Conservation (phyloP, 1,140 invertebrate species). For the Manduca sexta region DNA sequence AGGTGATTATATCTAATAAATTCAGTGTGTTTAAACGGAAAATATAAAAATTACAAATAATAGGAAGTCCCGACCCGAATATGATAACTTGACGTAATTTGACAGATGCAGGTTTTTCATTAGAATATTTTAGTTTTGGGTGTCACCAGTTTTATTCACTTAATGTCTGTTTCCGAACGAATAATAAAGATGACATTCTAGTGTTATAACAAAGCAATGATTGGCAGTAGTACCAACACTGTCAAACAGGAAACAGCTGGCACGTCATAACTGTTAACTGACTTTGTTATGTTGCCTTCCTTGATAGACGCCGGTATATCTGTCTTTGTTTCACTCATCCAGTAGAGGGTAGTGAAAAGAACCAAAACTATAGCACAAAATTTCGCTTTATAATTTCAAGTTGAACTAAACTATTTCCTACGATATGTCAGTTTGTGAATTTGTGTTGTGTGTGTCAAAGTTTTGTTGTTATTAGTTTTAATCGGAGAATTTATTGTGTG, state of each 20-base stretch:
- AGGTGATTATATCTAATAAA: conserved; percentile 11
- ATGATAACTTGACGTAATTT: conserved; percentile 25
- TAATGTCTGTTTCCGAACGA: no score
- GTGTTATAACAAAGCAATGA: no score
- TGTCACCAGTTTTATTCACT: no score
- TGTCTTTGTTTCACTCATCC: conserved; percentile 4
- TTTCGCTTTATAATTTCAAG: not conserved
- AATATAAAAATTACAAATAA: conserved; percentile 11
- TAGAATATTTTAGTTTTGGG: no score
- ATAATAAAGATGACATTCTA: no score
- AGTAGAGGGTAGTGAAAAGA: no score
- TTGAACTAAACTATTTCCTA: conserved; percentile 21
- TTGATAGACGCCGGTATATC: conserved; percentile 20
- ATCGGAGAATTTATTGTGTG: conserved; percentile 35
- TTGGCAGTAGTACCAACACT: not conserved
- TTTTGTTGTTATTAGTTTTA: conserved; percentile 64
- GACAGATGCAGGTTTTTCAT: conserved; percentile 1
- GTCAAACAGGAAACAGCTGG: not conserved
- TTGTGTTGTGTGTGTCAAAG: conserved; percentile 64
- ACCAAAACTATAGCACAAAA: no score
- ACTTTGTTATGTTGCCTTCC: conserved; percentile 8
- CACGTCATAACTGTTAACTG: conserved; percentile 12
- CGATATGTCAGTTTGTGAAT: conserved; percentile 42
- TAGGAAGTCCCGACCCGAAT: conserved; percentile 18
- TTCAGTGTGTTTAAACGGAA: conserved; percentile 4